A percentile compares a stretch with the other conserved stretches of the same genome.
Evolutionary conservation across 2,797 vertebrate genomes (phyloP).

Genomic region (Salarias fasciatus): DNA sequence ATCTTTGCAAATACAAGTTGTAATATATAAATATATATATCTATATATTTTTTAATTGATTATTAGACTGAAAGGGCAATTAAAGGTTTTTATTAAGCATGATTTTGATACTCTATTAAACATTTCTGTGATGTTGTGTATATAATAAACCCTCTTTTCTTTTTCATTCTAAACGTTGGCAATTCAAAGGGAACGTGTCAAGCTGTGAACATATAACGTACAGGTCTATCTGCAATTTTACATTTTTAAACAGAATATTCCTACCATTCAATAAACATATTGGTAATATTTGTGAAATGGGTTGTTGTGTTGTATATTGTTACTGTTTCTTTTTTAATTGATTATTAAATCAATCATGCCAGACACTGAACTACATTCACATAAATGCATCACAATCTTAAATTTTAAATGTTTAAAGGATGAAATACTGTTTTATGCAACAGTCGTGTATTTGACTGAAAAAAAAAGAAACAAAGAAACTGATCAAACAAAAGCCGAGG

Average conservation of each 20-base stretch:
- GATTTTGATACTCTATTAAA: slow-evolving; percentile 85
- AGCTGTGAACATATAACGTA: slow-evolving; percentile 95
- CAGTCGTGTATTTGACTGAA: too few relatives aligned
- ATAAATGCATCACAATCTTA: too few relatives aligned
- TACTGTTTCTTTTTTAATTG: not conserved
- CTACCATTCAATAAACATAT: slow-evolving; percentile 92
- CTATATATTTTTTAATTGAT: slow-evolving; percentile 86
- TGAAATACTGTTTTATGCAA: too few relatives aligned
- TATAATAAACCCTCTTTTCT: slow-evolving; percentile 86
- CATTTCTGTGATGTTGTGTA: slow-evolving; percentile 90
- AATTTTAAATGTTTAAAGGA: too few relatives aligned
- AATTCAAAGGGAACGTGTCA: slow-evolving; percentile 93
- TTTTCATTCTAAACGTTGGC: slow-evolving; percentile 80
- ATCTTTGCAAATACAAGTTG: slow-evolving; percentile 88
- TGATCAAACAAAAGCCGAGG: slow-evolving; percentile 1
- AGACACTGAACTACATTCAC: too few relatives aligned
- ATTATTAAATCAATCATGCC: not conserved
- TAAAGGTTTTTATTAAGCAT: slow-evolving; percentile 88
- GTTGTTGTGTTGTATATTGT: slow-evolving; percentile 37
- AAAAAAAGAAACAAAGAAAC: too few relatives aligned
- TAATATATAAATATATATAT: slow-evolving; percentile 71
- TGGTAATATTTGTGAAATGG: slow-evolving; percentile 70
- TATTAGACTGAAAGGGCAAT: slow-evolving; percentile 88
- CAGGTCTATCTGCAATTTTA: slow-evolving; percentile 81
- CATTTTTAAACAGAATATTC: slow-evolving; percentile 84